Base-by-base conservation (phyloP, 2,888 invertebrate genomes). In the Eupithecia exiguata region DNA sequence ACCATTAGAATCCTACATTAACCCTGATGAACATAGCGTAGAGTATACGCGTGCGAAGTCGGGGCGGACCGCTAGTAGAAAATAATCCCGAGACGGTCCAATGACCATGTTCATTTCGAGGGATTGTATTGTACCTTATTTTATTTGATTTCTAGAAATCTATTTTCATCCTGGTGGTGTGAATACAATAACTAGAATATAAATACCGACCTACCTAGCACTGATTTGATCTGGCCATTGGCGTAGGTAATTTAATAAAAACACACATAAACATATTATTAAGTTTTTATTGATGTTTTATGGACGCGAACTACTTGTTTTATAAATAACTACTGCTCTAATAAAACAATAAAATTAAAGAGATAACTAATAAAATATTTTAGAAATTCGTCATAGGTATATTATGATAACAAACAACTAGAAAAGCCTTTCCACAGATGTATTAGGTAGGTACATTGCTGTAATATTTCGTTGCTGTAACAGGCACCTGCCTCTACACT, bases 241-340 rank as follows among this genome's bases (percentile, higher is more conserved):
- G n/a, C n/a, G n/a, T n/a, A 9, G 1, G 12, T 53, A 12, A 53
- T 53, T 53, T 21, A 21, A 53, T 53, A 53, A 53, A 49, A 58
- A 58, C 58, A 25, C 25, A 58, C 4, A 53, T 21, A 53, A 25
- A 25, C 58, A 12, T 14, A 58, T 65, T 38, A 66, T 66, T 25
- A 38, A 12, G 12, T 12, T 66, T 40, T 66, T 66, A 71, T 67
- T 72, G 49, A 1, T 35, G 35, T 71, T 68, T 74, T 61, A 69
- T 68, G 62, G 63, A 43, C 49, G 58, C 36, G 67, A 62, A 70
- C 49, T 70, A 49, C 70, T 74, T 70, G 68, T 63, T 73, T 70
- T 1, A 68, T 68, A 58, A 66, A 68, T 70, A 25, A 1, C 12
- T 25, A 74, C 69, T 66, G 73, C 66, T 58, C 21, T 65, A 65